phyloP scores from a whole-genome alignment of 2,888 invertebrate species.

The Acrobasis suavella region DNA sequence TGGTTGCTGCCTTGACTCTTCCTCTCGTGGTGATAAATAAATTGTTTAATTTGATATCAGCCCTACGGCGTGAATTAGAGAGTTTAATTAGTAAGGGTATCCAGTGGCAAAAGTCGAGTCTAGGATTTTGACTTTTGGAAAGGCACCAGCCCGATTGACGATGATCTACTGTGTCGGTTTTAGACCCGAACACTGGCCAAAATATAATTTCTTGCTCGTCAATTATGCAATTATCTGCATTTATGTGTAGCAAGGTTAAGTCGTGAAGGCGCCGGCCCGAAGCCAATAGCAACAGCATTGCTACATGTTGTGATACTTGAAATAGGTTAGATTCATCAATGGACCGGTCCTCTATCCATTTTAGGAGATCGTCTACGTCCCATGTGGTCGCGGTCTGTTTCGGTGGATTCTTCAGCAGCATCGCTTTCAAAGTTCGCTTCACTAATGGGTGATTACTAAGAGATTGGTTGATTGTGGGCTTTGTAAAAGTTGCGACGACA shows the following conservation, averaged over 20 bases:
- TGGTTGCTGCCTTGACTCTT: constrained; percentile 29
- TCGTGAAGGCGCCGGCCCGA: constrained; percentile 36
- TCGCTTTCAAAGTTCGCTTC: neutral
- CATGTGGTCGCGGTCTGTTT: neutral
- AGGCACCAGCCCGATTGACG: constrained; percentile 35
- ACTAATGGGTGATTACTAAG: neutral
- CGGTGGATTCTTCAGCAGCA: neutral
- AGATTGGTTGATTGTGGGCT: neutral
- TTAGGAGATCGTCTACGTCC: constrained; percentile 23
- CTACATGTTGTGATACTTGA: constrained; percentile 28
- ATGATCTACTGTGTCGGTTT: constrained; percentile 30
- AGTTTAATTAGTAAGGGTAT: constrained; percentile 21
- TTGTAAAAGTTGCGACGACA: neutral
- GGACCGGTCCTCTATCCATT: constrained; percentile 13
- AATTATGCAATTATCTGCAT: constrained; percentile 4
- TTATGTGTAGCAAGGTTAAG: constrained; percentile 30
- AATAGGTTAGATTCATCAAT: constrained; percentile 18
- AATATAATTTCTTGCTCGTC: constrained; percentile 22
- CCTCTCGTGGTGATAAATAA: constrained; percentile 33
- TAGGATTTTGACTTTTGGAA: neutral
- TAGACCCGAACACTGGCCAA: constrained; percentile 35
- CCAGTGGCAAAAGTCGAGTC: constrained; percentile 29
- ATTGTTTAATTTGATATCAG: constrained; percentile 1
- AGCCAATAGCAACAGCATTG: constrained; percentile 29
- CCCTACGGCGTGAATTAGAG: constrained; percentile 13